Evolutionary conservation across 1,140 invertebrate genomes (phyloP), one percentile per base, ranked within the genome.

Genomic region (Delia radicum): DNA sequence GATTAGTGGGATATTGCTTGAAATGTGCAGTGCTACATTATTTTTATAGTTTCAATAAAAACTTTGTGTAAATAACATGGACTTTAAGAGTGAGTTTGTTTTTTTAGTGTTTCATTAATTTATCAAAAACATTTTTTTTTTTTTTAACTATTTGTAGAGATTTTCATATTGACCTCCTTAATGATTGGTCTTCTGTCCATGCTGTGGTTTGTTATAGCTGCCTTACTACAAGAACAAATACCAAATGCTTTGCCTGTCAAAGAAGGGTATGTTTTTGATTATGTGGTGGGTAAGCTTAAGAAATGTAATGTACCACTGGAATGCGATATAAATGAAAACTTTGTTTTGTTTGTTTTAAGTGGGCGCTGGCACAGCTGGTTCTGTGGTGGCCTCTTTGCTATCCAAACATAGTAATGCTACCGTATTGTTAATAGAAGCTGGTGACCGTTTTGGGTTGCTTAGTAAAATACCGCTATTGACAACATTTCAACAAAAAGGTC

Each of bases 281-380:
- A 85, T 78, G 80, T 85, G 31, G 78, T 85, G 71, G 84, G 84
- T 85, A 55, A 77, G 80, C 55, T 28, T n/a, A 28, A 42, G 29
- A 61, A 33, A 37, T 29, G 18, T 2, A 2, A 27, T 28, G 62
- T 46, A 27, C n/a, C n/a, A n/a, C n/a, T n/a, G n/a, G n/a, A n/a
- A 55, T 55, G 37, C n/a, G n/a, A n/a, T n/a, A n/a, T n/a, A 37
- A 24, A 55, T 21, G 48, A 21, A 2, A 55, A 4, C 7, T 55
- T 61, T 15, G 61, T 24, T 48, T 4, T 71, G 31, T 1, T 18
- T 12, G 73, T 26, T 48, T 77, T 12, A 76, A 92, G 93, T 96
- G 75, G 94, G 94, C 13, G 94, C 92, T 24, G 94, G 94, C 2
- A 94, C 94, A 2, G 90, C 93, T 1, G 94, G 94, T 5, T 93